phyloP scores from a whole-genome alignment of 92 coral and sea anemone species.

The Epizoanthus rinbou region DNA sequence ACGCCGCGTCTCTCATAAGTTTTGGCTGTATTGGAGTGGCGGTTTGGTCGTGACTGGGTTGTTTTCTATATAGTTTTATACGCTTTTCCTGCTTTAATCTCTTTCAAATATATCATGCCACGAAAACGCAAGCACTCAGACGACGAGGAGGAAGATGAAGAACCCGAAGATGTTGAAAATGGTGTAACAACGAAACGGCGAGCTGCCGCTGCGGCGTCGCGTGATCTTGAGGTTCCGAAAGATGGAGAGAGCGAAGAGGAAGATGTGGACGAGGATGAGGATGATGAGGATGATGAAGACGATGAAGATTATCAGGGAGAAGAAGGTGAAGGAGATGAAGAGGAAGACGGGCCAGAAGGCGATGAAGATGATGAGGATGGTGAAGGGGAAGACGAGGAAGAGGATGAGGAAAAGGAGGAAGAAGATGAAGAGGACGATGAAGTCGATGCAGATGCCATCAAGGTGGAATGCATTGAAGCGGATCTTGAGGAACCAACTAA shows the following conservation, averaged over 20 bases:
- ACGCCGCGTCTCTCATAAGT: constrained; percentile 4
- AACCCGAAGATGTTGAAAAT: constrained; percentile 72
- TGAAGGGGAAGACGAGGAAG: constrained; percentile 66
- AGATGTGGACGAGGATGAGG: constrained; percentile 42
- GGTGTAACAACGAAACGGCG: constrained; percentile 76
- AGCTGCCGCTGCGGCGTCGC: constrained; percentile 81
- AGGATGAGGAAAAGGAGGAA: constrained; percentile 43
- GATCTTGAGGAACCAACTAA: constrained; percentile 55
- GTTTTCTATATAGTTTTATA: neutral
- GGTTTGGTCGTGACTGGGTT: neutral
- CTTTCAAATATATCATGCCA: constrained; percentile 56
- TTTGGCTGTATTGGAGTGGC: constrained; percentile 8
- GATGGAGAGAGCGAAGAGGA: constrained; percentile 71
- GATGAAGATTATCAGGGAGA: constrained; percentile 75
- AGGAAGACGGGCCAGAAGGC: constrained; percentile 65
- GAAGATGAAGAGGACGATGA: constrained; percentile 73
- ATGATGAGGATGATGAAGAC: constrained; percentile 78
- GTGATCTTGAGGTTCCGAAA: constrained; percentile 78
- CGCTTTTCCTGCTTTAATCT: neutral
- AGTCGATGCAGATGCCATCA: constrained; percentile 79
- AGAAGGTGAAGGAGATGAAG: constrained; percentile 80
- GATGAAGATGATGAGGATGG: constrained; percentile 74
- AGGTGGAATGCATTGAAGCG: constrained; percentile 54
- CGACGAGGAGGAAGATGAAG: constrained; percentile 81
- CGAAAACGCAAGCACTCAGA: constrained; percentile 88